These are phyloP conservation scores for Rhingia campestris DNA, from an alignment of 2,888 invertebrate species.

Conservation along the genomic window DNA sequence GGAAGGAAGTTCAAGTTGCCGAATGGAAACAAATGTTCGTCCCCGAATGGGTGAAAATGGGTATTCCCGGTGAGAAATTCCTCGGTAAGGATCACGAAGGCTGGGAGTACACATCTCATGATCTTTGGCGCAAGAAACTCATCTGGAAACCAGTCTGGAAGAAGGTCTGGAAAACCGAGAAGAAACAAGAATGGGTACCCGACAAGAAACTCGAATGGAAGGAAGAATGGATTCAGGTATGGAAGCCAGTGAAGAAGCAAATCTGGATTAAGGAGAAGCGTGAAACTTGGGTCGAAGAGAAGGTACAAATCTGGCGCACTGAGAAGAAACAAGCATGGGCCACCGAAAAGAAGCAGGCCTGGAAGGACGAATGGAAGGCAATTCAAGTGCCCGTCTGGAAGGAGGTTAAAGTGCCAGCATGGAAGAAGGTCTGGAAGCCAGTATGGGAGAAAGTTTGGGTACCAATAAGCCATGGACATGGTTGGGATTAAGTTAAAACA, in stretches of 20 bases:
- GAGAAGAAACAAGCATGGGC: conserved; percentile 85
- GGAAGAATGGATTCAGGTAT: conserved; percentile 86
- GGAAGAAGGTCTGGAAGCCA: conserved; percentile 92
- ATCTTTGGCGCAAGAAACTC: conserved; percentile 92
- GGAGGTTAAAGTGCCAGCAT: conserved; percentile 86
- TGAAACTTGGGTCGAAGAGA: conserved; percentile 88
- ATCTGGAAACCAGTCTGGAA: conserved; percentile 87
- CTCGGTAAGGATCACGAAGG: conserved; percentile 92
- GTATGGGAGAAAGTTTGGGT: conserved; percentile 94
- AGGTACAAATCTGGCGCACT: conserved; percentile 86
- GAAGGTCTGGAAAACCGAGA: conserved; percentile 91
- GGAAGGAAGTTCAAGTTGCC: conserved; percentile 85
- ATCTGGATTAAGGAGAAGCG: conserved; percentile 92
- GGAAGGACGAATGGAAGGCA: conserved; percentile 88
- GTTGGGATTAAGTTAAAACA: conserved; percentile 79
- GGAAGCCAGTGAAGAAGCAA: conserved; percentile 91
- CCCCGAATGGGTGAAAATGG: conserved; percentile 85
- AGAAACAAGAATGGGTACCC: conserved; percentile 89
- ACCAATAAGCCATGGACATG: conserved; percentile 84
- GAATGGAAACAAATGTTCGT: conserved; percentile 85
- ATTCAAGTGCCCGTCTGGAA: conserved; percentile 90
- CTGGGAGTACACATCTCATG: conserved; percentile 92
- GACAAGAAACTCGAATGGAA: conserved; percentile 88
- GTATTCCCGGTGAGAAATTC: conserved; percentile 91
- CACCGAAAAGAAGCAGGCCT: conserved; percentile 89